A percentile compares a stretch with the other conserved stretches of the same genome.
Evolutionary conservation across 1,140 invertebrate genomes (phyloP).

Genomic region (Sitophilus oryzae): DNA sequence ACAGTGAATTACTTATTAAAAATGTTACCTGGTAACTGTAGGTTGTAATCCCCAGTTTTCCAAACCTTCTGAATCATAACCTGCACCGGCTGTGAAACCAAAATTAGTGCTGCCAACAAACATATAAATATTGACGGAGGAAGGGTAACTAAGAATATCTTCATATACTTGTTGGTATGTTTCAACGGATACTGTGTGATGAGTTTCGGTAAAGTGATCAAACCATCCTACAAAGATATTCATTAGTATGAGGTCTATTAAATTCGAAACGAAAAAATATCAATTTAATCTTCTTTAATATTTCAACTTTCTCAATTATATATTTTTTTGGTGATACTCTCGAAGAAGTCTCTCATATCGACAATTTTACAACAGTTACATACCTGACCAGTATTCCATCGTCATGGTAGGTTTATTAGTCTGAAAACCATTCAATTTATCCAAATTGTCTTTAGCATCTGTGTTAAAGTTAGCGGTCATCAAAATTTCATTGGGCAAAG

Average conservation of each 20-base stretch:
- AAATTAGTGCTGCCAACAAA: slow-evolving; percentile 66
- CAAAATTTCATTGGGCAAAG: slow-evolving; percentile 33
- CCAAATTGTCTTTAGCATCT: slow-evolving; percentile 38
- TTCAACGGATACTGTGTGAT: slow-evolving; percentile 24
- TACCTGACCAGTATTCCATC: slow-evolving; percentile 57
- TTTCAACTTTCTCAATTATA: too few relatives aligned
- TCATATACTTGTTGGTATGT: slow-evolving; percentile 14
- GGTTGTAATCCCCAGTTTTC: slow-evolving; percentile 40
- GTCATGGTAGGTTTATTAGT: slow-evolving; percentile 53
- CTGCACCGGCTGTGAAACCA: slow-evolving; percentile 59
- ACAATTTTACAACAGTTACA: too few relatives aligned
- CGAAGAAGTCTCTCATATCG: too few relatives aligned
- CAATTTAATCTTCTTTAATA: too few relatives aligned
- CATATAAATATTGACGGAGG: slow-evolving; percentile 64
- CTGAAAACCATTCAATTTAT: slow-evolving; percentile 45
- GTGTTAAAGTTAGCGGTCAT: slow-evolving; percentile 48
- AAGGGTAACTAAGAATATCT: slow-evolving; percentile 37
- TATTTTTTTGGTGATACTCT: too few relatives aligned
- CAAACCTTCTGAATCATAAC: neutral
- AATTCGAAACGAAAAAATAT: too few relatives aligned
- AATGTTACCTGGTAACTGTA: slow-evolving; percentile 46
- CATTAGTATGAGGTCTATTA: neutral
- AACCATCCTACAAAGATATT: slow-evolving; percentile 51
- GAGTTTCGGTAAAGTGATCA: slow-evolving; percentile 43
- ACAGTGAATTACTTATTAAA: neutral